A percentile compares a stretch with the other conserved stretches of the same genome.
These are phyloP conservation scores for Tolypeutes matacus DNA, from an alignment of 2,797 vertebrate genomes.

Conservation along the genomic window DNA sequence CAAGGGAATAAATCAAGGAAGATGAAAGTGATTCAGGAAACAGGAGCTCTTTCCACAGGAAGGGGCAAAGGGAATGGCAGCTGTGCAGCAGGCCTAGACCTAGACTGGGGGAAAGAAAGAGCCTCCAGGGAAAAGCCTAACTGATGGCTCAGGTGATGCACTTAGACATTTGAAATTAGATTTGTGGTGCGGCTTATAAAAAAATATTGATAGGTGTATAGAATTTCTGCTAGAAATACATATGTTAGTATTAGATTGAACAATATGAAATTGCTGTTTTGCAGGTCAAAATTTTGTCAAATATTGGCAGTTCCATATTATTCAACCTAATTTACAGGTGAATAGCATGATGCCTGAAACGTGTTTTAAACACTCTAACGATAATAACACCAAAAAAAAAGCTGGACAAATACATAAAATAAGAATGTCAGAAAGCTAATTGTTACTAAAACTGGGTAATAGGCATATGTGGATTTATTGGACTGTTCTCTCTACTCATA, in stretches of 20 bases:
- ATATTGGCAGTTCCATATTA: not conserved
- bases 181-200: not conserved
- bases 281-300: constrained; percentile 2
- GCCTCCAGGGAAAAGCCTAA: not conserved
- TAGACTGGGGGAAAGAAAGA: not conserved
- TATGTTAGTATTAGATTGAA: constrained; percentile 1
- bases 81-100: not conserved
- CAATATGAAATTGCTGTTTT: not conserved
- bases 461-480: not conserved
- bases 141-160: not conserved
- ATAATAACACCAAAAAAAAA: not conserved
- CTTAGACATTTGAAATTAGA: not conserved
- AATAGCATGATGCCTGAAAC: not conserved
- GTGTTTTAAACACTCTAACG: not conserved
- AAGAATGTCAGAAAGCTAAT: constrained; percentile 2
- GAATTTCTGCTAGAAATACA: constrained; percentile 20
- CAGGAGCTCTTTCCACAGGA: not conserved
- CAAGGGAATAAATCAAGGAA: not conserved
- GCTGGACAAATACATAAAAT: not conserved
- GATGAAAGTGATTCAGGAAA: not conserved
- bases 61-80: not conserved
- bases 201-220: not conserved
- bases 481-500: not conserved
- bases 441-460: not conserved
- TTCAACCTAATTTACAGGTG: not conserved